A percentile compares a stretch with the other conserved stretches of the same genome.
Evolutionary conservation across 1,140 invertebrate species (phyloP).

Genomic region (Schlechtendalia chinensis): DNA sequence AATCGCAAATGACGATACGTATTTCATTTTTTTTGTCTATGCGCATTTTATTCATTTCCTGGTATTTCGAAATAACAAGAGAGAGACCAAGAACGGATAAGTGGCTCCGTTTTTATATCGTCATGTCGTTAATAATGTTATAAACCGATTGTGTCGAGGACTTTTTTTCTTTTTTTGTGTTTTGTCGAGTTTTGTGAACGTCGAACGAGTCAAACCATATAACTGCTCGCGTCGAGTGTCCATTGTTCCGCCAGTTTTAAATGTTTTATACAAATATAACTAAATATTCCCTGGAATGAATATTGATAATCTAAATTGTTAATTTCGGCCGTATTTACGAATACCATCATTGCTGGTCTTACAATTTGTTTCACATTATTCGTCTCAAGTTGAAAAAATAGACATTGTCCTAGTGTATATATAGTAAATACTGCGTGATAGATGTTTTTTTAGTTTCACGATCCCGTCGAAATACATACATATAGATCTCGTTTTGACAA

Average conservation of each 20-base stretch:
- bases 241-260: neutral
- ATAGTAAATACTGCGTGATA: too few relatives aligned
- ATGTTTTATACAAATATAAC: conserved; percentile 3
- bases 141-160: neutral
- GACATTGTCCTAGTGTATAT: too few relatives aligned
- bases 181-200: neutral
- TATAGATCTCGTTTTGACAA: too few relatives aligned
- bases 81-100: neutral
- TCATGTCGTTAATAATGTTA: conserved; percentile 1
- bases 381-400: too few relatives aligned
- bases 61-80: neutral
- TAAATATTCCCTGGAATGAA: neutral
- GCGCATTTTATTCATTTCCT: too few relatives aligned
- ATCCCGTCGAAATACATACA: too few relatives aligned
- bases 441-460: too few relatives aligned
- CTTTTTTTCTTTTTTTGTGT: conserved; percentile 3
- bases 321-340: neutral
- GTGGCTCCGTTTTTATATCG: neutral
- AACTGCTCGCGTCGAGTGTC: neutral
- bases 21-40: too few relatives aligned
- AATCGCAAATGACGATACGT: too few relatives aligned
- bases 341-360: neutral
- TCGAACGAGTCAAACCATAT: neutral
- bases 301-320: too few relatives aligned
- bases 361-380: too few relatives aligned